Evolutionary conservation across 2,797 vertebrate genomes (phyloP).

Genomic region (Bucorvus abyssinicus): DNA sequence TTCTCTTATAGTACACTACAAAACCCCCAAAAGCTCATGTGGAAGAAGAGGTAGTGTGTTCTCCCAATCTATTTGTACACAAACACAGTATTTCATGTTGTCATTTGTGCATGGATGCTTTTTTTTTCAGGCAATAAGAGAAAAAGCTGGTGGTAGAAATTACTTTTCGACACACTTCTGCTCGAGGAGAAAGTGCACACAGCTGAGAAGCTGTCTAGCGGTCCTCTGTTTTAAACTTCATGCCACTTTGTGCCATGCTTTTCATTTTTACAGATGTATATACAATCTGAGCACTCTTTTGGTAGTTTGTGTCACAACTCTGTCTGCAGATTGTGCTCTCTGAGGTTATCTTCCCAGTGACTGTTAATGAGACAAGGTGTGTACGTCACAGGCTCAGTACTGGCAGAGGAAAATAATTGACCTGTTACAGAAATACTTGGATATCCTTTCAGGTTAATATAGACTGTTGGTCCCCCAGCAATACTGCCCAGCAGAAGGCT

Average conservation of each 20-base stretch:
- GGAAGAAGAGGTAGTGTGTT: neutral
- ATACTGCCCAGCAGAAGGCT: neutral
- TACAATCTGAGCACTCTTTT: neutral
- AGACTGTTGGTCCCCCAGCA: neutral
- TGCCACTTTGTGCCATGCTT: neutral
- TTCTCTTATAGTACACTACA: neutral
- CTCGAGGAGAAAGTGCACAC: neutral
- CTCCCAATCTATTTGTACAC: neutral
- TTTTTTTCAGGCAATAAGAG: neutral
- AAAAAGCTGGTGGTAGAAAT: neutral
- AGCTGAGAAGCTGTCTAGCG: neutral
- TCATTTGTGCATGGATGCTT: neutral
- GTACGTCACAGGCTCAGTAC: neutral
- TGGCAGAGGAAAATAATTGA: neutral
- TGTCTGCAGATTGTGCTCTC: neutral
- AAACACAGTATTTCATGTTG: neutral
- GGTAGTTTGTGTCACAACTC: neutral
- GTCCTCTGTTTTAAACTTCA: neutral
- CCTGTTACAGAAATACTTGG: neutral
- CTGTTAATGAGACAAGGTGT: neutral
- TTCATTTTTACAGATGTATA: neutral
- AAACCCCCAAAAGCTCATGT: neutral
- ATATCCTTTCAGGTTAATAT: neutral
- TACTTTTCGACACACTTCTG: neutral
- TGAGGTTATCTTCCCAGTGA: neutral